Base-by-base conservation (phyloP, 1,140 invertebrate genomes). In the Drosophila sulfurigaster region DNA sequence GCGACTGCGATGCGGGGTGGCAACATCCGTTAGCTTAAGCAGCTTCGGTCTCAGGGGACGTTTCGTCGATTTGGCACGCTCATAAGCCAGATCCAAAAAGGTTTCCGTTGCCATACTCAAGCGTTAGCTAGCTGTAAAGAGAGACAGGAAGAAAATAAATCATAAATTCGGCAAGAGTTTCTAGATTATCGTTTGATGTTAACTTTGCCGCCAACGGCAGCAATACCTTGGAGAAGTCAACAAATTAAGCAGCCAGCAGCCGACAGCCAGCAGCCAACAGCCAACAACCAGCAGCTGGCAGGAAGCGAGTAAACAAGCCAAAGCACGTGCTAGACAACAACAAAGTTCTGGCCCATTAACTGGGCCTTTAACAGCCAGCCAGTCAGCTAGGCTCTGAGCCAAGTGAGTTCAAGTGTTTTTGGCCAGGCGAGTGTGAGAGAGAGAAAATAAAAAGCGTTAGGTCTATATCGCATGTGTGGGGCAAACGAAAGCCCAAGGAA, bases 11-110 rank as follows among this genome's bases (percentile, higher is more conserved):
- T 92, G 86, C 3, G 91, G 87, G 60, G 85, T 80, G 10, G 86
- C 81, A 8, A 91, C 91, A 71, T 92, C 91, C 5, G 91, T 89
- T 43, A 92, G 56, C 56, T 92, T 92, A 6, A 92, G 62, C 1
- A 92, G 65, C 64, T 92, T 92, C 54, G 91, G 91, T 71, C 91
- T 68, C 25, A 81, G 46, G 1, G 79, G 79, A 20, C 89, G 79
- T 51, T 92, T 92, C 4, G 78, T 65, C 57, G 79, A 72, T 64
- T 91, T 90, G 7, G 68, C 67, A 8, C 91, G 76, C 20, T 92
- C 91, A 57, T 80, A 91, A 4, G 87, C 76, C 62, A 91, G 59
- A 58, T 92, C 91, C 75, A 89, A 69, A 83, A 80, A 92, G 10
- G 87, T 83, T 78, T 92, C 91, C 46, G 91, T 89, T 60, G 89